Evolutionary conservation across 2,113 vertebrate species (phyloP).

Genomic region (Ancistrus triradiatus): DNA sequence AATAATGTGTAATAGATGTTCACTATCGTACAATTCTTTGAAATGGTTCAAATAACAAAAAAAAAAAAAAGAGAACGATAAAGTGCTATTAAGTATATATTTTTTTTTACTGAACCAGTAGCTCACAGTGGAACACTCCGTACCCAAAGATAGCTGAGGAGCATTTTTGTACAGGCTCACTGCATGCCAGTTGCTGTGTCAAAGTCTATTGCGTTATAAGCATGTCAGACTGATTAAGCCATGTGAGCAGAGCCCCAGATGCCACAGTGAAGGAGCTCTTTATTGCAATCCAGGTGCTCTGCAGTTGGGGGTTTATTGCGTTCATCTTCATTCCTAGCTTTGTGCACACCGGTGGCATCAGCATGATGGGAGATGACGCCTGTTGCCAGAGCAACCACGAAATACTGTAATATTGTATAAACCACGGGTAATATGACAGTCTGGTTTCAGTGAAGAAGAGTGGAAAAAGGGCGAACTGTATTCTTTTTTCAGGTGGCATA

Average conservation of each 20-base stretch:
- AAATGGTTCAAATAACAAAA: no score
- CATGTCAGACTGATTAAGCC: slow-evolving; percentile 37
- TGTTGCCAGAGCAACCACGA: slow-evolving; percentile 43
- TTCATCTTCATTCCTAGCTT: slow-evolving; percentile 35
- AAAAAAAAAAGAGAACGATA: no score
- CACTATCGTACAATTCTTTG: no score
- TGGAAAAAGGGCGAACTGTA: no score
- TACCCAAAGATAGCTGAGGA: background rate
- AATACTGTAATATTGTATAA: no score
- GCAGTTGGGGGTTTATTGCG: slow-evolving; percentile 43
- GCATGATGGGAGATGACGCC: slow-evolving; percentile 27
- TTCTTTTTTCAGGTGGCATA: no score
- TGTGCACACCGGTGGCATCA: slow-evolving; percentile 26
- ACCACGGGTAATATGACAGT: no score
- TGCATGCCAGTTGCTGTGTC: slow-evolving; percentile 16
- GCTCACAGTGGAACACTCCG: background rate
- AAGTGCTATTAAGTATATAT: no score
- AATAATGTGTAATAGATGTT: no score
- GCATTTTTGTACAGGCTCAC: background rate
- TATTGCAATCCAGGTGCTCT: slow-evolving; percentile 31
- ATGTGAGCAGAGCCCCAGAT: slow-evolving; percentile 8
- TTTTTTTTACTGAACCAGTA: slow-evolving; percentile 8
- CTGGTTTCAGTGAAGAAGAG: no score
- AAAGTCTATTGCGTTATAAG: slow-evolving; percentile 26
- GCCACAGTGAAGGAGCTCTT: slow-evolving; percentile 25